Evolutionary conservation across 1,140 invertebrate genomes (phyloP).

Genomic region (Pseudomyrmex pallidus): DNA sequence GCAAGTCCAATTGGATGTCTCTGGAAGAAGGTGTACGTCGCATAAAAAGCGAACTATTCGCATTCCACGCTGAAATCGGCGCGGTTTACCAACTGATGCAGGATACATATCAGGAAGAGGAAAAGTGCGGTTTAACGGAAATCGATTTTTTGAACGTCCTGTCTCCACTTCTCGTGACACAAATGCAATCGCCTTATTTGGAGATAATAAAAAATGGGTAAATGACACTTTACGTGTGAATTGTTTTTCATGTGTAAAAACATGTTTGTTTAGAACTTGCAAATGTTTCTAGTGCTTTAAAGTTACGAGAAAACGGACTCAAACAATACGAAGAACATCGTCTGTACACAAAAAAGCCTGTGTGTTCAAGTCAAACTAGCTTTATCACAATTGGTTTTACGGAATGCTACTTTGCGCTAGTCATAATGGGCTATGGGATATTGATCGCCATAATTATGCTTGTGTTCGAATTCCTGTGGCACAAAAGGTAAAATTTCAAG

Average conservation of each 20-base stretch:
- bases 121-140: slow-evolving; percentile 89
- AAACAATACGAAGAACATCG: slow-evolving; percentile 86
- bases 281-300: slow-evolving; percentile 83
- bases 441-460: slow-evolving; percentile 51
- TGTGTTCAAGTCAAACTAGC: slow-evolving; percentile 84
- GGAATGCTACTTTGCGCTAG: slow-evolving; percentile 85
- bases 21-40: slow-evolving; percentile 87
- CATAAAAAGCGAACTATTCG: slow-evolving; percentile 87
- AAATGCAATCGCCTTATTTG: slow-evolving; percentile 87
- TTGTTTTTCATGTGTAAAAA: neutral
- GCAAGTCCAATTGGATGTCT: slow-evolving; percentile 84
- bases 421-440: slow-evolving; percentile 72
- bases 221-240: neutral
- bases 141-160: slow-evolving; percentile 87
- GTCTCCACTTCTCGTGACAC: slow-evolving; percentile 87
- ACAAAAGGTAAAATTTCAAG: slow-evolving; percentile 32
- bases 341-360: slow-evolving; percentile 87
- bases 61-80: slow-evolving; percentile 88
- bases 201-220: slow-evolving; percentile 88
- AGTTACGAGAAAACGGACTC: slow-evolving; percentile 87
- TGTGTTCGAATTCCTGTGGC: slow-evolving; percentile 45
- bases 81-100: slow-evolving; percentile 87
- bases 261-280: neutral
- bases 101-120: slow-evolving; percentile 87
- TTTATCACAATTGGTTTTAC: slow-evolving; percentile 87